Percentiles rank a stretch among this genome's conserved stretches.
Evolutionary conservation across 2,797 vertebrate species (phyloP).

Genomic region (Morelia viridis): DNA sequence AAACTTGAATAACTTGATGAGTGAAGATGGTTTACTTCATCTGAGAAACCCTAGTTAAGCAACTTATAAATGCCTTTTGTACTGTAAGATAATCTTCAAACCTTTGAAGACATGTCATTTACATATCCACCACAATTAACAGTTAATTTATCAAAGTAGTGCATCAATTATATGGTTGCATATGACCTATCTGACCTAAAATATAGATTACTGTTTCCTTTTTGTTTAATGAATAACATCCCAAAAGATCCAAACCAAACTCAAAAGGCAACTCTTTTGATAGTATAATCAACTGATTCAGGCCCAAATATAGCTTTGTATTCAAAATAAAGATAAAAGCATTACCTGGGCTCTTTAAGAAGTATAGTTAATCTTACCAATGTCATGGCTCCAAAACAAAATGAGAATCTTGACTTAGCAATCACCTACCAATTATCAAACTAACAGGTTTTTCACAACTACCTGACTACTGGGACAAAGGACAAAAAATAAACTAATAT

Average conservation of each 20-base stretch:
- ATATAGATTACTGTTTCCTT: not conserved
- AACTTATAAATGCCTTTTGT: not conserved
- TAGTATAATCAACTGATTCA: not conserved
- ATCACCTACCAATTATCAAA: too few relatives aligned
- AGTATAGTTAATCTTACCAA: too few relatives aligned
- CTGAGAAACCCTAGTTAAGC: not conserved
- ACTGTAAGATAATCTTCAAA: not conserved
- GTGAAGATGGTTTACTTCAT: not conserved
- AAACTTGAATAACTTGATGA: not conserved
- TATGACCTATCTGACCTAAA: not conserved
- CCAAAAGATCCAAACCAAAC: not conserved
- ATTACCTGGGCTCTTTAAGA: not conserved
- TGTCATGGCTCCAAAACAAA: too few relatives aligned
- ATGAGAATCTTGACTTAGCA: too few relatives aligned
- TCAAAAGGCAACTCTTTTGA: not conserved
- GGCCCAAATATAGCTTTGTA: not conserved
- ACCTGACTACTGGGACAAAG: not conserved
- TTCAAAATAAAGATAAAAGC: not conserved
- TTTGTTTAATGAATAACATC: not conserved
- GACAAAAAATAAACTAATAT: not conserved
- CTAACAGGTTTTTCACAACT: not conserved
- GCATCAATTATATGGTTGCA: not conserved
- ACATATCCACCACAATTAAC: not conserved
- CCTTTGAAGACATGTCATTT: not conserved
- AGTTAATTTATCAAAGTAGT: not conserved